Conservation (phyloP, 1,140 invertebrate species). For the Saccostrea echinata region DNA sequence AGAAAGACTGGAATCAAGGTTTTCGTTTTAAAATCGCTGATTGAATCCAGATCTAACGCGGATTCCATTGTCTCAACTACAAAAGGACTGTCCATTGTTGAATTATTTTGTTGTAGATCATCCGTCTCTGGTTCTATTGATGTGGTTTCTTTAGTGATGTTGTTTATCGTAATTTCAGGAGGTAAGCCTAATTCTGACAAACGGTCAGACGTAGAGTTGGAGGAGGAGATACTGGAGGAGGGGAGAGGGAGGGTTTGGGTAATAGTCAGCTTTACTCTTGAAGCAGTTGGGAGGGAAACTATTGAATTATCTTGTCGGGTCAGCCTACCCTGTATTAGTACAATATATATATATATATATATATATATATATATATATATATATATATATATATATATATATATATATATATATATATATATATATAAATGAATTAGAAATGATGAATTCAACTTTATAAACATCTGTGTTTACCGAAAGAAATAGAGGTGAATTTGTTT, state of each 20-base stretch:
- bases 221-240: slow-evolving; percentile 29
- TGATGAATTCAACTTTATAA: too few species aligned
- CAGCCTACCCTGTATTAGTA: slow-evolving; percentile 66
- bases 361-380: too few species aligned
- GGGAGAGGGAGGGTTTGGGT: slow-evolving; percentile 50
- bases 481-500: too few species aligned
- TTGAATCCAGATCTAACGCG: too few species aligned
- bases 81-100: not conserved
- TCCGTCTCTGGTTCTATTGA: not conserved
- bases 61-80: too few species aligned
- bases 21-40: not conserved
- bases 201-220: not conserved
- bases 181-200: too few species aligned
- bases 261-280: slow-evolving; percentile 52
- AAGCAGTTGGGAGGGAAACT: slow-evolving; percentile 45
- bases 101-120: not conserved
- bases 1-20: slow-evolving; percentile 27
- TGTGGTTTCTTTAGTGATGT: not conserved
- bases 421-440: too few species aligned
- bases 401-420: too few species aligned
- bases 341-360: too few species aligned
- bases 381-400: too few species aligned
- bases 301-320: slow-evolving; percentile 61
- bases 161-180: too few species aligned
- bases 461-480: too few species aligned